Percentiles rank a stretch among this genome's conserved stretches.
Evolutionary conservation across 2,113 vertebrate genomes (phyloP).

Genomic region (Atractosteus spatula): DNA sequence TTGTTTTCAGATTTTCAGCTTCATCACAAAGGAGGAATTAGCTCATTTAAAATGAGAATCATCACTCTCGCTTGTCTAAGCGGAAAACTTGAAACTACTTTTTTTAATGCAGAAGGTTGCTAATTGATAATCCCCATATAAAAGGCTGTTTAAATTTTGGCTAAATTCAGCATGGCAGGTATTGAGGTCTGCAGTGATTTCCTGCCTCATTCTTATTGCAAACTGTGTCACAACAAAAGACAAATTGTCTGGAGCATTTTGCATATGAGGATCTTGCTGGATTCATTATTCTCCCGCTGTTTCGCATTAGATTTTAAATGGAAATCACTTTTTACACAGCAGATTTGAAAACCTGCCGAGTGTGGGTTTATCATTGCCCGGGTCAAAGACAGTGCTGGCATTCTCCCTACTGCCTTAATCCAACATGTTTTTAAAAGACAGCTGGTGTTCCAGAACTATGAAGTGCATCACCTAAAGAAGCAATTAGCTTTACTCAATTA

Average conservation of each 20-base stretch:
- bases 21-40: neutral
- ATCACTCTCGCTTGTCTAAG: no score
- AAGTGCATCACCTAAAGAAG: neutral
- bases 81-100: neutral
- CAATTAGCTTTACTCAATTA: neutral
- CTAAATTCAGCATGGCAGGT: neutral
- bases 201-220: neutral
- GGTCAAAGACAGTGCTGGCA: neutral
- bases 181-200: neutral
- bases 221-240: neutral
- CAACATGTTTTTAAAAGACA: neutral
- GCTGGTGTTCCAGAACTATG: neutral
- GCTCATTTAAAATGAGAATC: neutral
- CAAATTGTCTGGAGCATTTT: neutral
- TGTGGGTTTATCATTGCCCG: neutral
- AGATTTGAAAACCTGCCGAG: neutral
- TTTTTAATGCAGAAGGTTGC: neutral
- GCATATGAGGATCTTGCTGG: neutral
- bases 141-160: neutral
- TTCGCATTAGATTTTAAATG: neutral
- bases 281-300: conserved; percentile 1
- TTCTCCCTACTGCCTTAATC: neutral
- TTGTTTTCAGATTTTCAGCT: no score
- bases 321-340: neutral
- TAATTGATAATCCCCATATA: neutral